Base-by-base conservation (phyloP, 2,888 invertebrate species). In the Criorhina ranunculi region DNA sequence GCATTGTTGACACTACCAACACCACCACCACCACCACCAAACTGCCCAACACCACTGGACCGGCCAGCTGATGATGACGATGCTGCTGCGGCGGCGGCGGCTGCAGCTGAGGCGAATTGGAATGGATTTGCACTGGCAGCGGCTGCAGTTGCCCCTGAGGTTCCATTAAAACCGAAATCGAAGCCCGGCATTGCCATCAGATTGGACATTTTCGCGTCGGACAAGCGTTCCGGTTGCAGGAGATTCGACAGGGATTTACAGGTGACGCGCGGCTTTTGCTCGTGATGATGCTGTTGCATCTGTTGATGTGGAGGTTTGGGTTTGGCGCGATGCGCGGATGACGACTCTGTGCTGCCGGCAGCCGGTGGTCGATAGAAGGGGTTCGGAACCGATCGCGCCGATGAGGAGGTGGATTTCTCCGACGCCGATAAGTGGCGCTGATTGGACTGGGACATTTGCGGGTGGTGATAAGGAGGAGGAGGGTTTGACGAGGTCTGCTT, bases 231-330 rank as follows among this genome's bases (percentile, higher is more conserved):
- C n/a, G 94, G 93, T 88, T 94, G 93, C 89, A 94, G 89, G 82
- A 94, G 91, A 89, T 94, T 94, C 87, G 94, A 93, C 86, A 95
- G 92, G 24, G 94, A 94, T 89, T 94, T 94, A 81, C 94, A 94
- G 89, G 93, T 94, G 77, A 94, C 93, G 87, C 94, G 92, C 44
- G 94, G 94, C 80, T 94, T 93, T 86, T 93, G 93, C 90, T 90
- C 93, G 88, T 92, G 86, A 92, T 92, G 92, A 91, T 92, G 88
- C 90, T 90, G 92, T 87, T 92, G 86, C 92, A 92, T 92, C 92
- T 88, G 89, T 86, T 93, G 87, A 91, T 88, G 89, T 86, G 92
- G 86, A 91, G 87, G 76, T 87, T 91, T 87, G 86, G 89, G 88
- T 73, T 73, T 80, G 77, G 79, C 75, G 75, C 86, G 83, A 83